Conservation (phyloP, 2,888 invertebrate species). For the Dryomyza anilis region DNA sequence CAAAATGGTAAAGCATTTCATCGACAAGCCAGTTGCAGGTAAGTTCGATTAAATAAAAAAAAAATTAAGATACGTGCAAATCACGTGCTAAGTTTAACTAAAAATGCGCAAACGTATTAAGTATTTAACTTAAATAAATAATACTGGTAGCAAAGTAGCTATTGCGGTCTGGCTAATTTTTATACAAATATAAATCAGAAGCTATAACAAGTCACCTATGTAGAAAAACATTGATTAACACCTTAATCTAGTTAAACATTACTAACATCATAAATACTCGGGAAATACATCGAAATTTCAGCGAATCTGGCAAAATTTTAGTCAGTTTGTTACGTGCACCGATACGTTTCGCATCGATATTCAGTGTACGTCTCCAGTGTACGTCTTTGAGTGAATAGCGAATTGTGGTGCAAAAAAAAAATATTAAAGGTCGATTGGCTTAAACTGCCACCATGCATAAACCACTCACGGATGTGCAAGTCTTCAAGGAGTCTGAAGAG, state of each 20-base stretch:
- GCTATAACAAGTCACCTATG: neutral
- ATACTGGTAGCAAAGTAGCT: neutral
- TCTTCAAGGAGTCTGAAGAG: slow-evolving; percentile 45
- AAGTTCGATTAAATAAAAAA: too few species aligned
- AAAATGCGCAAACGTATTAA: too few species aligned
- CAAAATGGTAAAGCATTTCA: slow-evolving; percentile 52
- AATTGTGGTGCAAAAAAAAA: too few species aligned
- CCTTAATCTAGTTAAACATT: neutral
- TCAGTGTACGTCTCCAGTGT: too few species aligned
- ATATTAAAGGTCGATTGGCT: too few species aligned
- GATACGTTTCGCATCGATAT: neutral
- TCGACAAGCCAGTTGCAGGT: slow-evolving; percentile 58
- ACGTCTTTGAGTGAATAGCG: too few species aligned
- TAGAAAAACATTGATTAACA: slow-evolving; percentile 24
- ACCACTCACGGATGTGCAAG: slow-evolving; percentile 48
- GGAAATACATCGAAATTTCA: neutral
- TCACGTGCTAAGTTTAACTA: too few species aligned
- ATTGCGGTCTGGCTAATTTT: slow-evolving; percentile 38
- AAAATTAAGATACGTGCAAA: too few species aligned
- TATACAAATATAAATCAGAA: slow-evolving; percentile 30
- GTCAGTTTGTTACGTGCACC: neutral
- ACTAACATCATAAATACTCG: neutral
- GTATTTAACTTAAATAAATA: neutral
- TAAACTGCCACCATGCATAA: slow-evolving; percentile 43
- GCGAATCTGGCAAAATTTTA: neutral